Base-by-base conservation (phyloP, 2,797 vertebrate species). In the Telmatherina bonti region DNA sequence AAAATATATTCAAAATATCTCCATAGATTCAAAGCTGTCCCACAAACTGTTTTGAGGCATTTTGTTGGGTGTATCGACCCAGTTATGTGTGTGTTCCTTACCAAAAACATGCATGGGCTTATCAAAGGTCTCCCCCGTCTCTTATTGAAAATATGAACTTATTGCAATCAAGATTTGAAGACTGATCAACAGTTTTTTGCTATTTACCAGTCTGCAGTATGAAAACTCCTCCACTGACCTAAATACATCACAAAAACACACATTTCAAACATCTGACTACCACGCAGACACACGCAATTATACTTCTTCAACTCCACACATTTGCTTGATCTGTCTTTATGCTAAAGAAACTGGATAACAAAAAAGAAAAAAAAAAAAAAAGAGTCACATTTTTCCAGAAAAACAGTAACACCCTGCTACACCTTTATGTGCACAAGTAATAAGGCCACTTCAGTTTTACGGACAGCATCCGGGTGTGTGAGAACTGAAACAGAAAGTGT, bases 391-490 rank as follows among this genome's bases (percentile, higher is more conserved):
- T 88, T 75, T 43, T n/a, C 26, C 51, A 54, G 73, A 81, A 76
- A 72, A 51, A 2, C 47, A 61, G 53, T 36, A 71, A 80, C 60
- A 73, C 58, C 70, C 75, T 75, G 84, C 54, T 72, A 83, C 57
- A 72, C 61, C 76, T 56, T 81, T 36, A 74, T 78, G 85, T 85
- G 79, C 73, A 79, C 60, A 70, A 74, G 33, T n/a, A 74, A 80
- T 84, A 91, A 91, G 90, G 89, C 43, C 84, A 86, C 86, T 88
- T 89, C 18, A 71, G 72, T 64, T 81, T 73, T 57, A 67, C 33
- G 38, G 20, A 74, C 84, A 27, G 59, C 63, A 72, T 64, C 65
- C 53, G 67, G 72, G 65, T 67, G 59, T 15, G 27, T 29, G 62
- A 45, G 35, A 47, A 72, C 43, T 56, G 67, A 73, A 68, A 73